Evolutionary conservation across 2,888 invertebrate genomes (phyloP).

Genomic region (Eupithecia centaureata): DNA sequence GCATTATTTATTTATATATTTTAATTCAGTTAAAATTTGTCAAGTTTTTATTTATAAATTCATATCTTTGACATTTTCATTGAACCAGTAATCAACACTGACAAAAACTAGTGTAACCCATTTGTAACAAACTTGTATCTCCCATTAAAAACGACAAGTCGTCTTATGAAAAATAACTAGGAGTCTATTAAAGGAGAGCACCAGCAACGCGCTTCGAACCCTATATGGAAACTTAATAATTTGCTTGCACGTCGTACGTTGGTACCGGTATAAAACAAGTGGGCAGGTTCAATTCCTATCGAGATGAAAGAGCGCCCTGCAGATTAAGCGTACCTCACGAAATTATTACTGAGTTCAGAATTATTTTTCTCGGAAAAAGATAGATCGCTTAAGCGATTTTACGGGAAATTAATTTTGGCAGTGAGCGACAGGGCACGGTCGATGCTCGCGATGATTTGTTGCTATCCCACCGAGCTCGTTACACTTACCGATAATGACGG

Average conservation of each 20-base stretch:
- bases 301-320: conserved; percentile 66
- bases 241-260: conserved; percentile 71
- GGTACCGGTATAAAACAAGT: conserved; percentile 57
- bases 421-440: conserved; percentile 73
- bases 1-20: no score
- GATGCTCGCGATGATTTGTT: conserved; percentile 70
- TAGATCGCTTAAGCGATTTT: conserved; percentile 80
- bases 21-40: neutral
- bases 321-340: conserved; percentile 69
- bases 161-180: conserved; percentile 59
- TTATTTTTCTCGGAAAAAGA: conserved; percentile 79
- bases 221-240: conserved; percentile 72
- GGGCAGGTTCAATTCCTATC: conserved; percentile 61
- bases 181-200: conserved; percentile 59
- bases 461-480: conserved; percentile 68
- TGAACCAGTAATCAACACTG: conserved; percentile 44
- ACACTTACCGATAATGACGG: conserved; percentile 74
- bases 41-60: conserved; percentile 28
- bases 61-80: conserved; percentile 40
- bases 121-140: neutral
- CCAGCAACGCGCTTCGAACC: conserved; percentile 62
- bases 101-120: conserved; percentile 58
- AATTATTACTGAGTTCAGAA: conserved; percentile 70
- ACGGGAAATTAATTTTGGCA: conserved; percentile 80
- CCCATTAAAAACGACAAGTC: conserved; percentile 66